phyloP scores from a whole-genome alignment of 2,797 vertebrate species.

The Hyperoplus lanceolatus region DNA sequence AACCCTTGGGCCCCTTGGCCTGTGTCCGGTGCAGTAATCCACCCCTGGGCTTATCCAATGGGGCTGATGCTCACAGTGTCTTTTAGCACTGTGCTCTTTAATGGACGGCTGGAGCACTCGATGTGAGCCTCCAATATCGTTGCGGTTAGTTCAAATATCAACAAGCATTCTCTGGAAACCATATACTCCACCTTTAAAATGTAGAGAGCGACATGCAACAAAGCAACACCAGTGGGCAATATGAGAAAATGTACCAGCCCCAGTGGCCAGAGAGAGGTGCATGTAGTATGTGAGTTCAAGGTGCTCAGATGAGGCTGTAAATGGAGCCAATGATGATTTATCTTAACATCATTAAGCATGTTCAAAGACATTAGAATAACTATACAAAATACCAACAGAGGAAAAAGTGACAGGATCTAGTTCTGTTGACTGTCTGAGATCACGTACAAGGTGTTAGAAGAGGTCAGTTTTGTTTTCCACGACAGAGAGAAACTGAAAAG shows the following conservation, averaged over 20 bases:
- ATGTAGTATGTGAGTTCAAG: constrained; percentile 19
- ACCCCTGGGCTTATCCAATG: too few species aligned
- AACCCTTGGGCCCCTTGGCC: too few species aligned
- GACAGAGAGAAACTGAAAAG: constrained; percentile 81
- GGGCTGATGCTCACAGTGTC: too few species aligned
- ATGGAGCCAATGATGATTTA: constrained; percentile 32
- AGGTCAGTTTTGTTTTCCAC: constrained; percentile 88
- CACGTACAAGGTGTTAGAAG: constrained; percentile 68
- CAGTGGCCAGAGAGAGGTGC: constrained; percentile 28
- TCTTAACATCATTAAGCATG: constrained; percentile 37
- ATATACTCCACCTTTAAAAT: not conserved
- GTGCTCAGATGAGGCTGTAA: constrained; percentile 44
- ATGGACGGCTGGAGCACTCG: too few species aligned
- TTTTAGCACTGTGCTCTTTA: too few species aligned
- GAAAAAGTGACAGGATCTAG: constrained; percentile 44
- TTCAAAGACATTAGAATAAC: constrained; percentile 39
- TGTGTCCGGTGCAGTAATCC: too few species aligned
- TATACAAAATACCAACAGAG: constrained; percentile 42
- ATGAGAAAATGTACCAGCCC: constrained; percentile 54
- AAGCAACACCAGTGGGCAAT: constrained; percentile 70
- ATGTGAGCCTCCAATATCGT: too few species aligned
- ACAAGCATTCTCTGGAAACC: too few species aligned
- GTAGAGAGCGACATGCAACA: constrained; percentile 45
- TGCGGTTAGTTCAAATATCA: too few species aligned
- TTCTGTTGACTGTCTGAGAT: constrained; percentile 50